Base-by-base conservation (phyloP, 2,113 vertebrate genomes). In the Apaloderma vittatum region DNA sequence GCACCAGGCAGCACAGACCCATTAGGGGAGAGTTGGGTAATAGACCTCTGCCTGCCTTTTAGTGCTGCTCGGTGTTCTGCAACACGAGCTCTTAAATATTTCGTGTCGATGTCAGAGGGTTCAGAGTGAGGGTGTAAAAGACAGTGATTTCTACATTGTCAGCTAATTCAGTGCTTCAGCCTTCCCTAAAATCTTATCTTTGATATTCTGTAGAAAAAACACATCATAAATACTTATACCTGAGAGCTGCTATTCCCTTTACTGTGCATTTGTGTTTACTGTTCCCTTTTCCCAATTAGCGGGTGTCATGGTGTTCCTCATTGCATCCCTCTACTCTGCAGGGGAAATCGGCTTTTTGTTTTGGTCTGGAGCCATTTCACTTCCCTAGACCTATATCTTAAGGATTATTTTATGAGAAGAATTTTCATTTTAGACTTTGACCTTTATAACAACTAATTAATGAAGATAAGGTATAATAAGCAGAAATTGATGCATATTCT, bases 41-140 rank as follows among this genome's bases (percentile, higher is more conserved):
- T 3, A 67, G 89, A 67, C 40, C 80, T 68, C 22, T 0, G 0
- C 48, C 43, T 81, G 76, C 77, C 27, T 93, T 91, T 46, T 18
- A 55, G 61, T 40, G 55, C 55, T 6, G 6, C 75, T 80, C 0
- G 0, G 57, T 9, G 0, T 66, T 66, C 68, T 70, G 37, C 32
- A 6, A 4, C 16, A 32, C 59, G 36, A 11, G 29, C 65, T 86
- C 34, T 78, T 84, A 61, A 63, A 30, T 40, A 67, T 61, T 80
- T 70, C 57, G 76, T 6, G 72, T 75, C 1, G 0, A 43, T 59
- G 68, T 72, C 78, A 40, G 62, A 76, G 49, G 0, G 0, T 68
- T 77, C 40, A 48, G 48, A 59, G 12, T 9, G 45, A 91, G 52
- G 43, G 74, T 21, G 14, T 51, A 71, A 63, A 27, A 81, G 27